Conservation (phyloP, 2,888 invertebrate species). For the Drosophila meridionalis region DNA sequence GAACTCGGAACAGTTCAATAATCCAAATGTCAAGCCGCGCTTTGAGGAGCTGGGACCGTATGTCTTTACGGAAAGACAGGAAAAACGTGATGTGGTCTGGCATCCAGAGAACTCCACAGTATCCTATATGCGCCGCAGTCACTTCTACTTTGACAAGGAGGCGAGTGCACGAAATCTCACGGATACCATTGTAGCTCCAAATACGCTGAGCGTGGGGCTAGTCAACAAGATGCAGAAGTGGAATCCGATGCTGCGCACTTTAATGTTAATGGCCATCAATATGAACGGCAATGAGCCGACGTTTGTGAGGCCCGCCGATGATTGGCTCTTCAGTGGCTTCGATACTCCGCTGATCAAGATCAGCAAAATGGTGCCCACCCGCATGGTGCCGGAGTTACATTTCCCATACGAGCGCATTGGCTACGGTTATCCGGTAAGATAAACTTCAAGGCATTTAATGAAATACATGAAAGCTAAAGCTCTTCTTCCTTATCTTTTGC, state of each 20-base stretch:
- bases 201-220: conserved; percentile 69
- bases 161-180: conserved; percentile 58
- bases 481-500: conserved; percentile 48
- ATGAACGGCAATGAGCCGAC: conserved; percentile 86
- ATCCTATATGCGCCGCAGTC: conserved; percentile 88
- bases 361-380: conserved; percentile 85
- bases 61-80: conserved; percentile 87
- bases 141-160: conserved; percentile 87
- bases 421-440: conserved; percentile 90
- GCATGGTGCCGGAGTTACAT: conserved; percentile 85
- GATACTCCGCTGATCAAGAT: conserved; percentile 89
- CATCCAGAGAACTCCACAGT: conserved; percentile 90
- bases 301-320: conserved; percentile 87
- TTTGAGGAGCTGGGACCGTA: conserved; percentile 88
- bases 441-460: neutral
- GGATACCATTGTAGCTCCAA: conserved; percentile 67
- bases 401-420: conserved; percentile 92
- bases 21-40: conserved; percentile 86
- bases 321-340: conserved; percentile 92
- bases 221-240: conserved; percentile 53
- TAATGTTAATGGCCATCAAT: conserved; percentile 87
- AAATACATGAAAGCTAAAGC: no score
- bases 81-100: conserved; percentile 90
- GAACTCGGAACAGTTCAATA: conserved; percentile 88
- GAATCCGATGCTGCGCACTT: conserved; percentile 63